Base-by-base conservation (phyloP, 2,113 vertebrate species). In the Centrocercus urophasianus region DNA sequence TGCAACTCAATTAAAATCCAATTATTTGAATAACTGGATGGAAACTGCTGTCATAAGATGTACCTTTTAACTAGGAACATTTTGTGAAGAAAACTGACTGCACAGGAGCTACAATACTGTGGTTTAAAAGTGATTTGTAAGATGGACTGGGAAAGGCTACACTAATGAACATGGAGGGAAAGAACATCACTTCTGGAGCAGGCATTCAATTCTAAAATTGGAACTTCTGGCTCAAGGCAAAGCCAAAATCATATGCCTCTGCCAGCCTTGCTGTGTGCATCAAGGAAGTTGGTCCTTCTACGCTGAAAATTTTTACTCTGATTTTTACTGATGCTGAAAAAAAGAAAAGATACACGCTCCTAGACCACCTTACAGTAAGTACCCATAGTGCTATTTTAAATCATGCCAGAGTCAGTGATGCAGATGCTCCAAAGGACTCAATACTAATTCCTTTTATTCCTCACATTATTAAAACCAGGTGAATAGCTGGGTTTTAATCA, bases 1-100 rank as follows among this genome's bases (percentile, higher is more conserved):
- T 95, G 79, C 77, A 95, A 96, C 76, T 80, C 87, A 90, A 94
- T 95, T 97, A 96, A 94, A 91, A 90, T 84, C 85, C 73, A 95
- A 91, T 95, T 96, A 97, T 92, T 95, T 93, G 74, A 95, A 83
- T 94, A 96, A 92, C 57, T 90, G 36, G 57, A 73, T 94, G 71
- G 90, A 96, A 93, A 95, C 70, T 89, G 54, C 77, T 89, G 85
- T 75, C 60, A 83, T 17, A 92, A 82, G 81, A 94, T 8, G 40
- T 57, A 80, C 18, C 8, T 83, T 93, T 90, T 81, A 91, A 74
- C 85, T 76, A 95, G 56, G 80, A 94, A 88, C 78, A 76, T 61
- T 94, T 86, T 63, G 64, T 42, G 25, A 34, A 94, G 67, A 63
- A 95, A 96, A 85, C 27, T 81, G 78, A 91, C 42, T 89, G 61